A percentile compares a stretch with the other conserved stretches of the same genome.
Evolutionary conservation across 1,140 invertebrate species (phyloP).

Genomic region (Periplaneta americana): DNA sequence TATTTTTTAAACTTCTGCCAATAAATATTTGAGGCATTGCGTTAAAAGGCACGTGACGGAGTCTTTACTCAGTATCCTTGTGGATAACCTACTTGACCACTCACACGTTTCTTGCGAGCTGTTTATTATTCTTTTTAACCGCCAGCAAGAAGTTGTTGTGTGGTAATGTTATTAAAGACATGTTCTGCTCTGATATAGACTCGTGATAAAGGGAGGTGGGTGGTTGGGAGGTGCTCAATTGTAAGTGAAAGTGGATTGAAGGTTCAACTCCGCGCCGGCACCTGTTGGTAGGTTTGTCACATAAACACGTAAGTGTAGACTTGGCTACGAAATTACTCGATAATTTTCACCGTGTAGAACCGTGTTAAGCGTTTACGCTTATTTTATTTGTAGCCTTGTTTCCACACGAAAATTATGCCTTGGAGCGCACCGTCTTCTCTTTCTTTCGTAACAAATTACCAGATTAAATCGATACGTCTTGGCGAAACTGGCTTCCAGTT

Average conservation of each 20-base stretch:
- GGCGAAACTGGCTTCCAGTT: too few species aligned
- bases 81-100: slow-evolving; percentile 37
- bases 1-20: too few species aligned
- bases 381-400: too few species aligned
- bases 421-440: too few species aligned
- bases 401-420: too few species aligned
- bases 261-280: background rate
- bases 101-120: background rate
- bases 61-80: too few species aligned
- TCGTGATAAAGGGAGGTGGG: background rate
- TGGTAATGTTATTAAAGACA: background rate
- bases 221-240: background rate
- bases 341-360: background rate
- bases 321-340: background rate
- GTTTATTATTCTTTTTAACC: too few species aligned
- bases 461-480: too few species aligned
- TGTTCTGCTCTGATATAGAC: background rate
- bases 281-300: background rate
- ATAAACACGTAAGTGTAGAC: background rate
- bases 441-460: too few species aligned
- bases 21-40: too few species aligned
- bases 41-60: too few species aligned
- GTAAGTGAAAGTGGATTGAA: background rate
- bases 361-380: too few species aligned
- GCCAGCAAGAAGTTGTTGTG: background rate